These are phyloP conservation scores for Antitype chi DNA, from an alignment of 2,888 invertebrate species.

Conservation along the genomic window DNA sequence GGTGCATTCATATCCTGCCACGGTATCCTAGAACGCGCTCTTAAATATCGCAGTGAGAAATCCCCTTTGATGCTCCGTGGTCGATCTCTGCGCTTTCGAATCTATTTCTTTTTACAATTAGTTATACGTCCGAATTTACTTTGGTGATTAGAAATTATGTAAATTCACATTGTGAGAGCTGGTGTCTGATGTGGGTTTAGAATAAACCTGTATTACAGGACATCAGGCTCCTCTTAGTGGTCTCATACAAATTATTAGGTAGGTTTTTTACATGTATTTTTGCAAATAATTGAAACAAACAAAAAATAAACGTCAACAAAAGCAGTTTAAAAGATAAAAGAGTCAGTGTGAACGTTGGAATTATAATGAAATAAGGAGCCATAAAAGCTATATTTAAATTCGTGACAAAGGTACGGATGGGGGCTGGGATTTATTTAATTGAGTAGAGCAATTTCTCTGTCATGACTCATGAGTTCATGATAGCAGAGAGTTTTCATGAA, in stretches of 20 bases:
- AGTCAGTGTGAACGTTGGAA: neutral
- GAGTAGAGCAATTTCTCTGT: neutral
- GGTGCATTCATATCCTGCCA: neutral
- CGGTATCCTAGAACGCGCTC: neutral
- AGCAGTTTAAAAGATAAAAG: neutral
- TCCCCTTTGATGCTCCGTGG: neutral
- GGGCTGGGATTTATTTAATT: neutral
- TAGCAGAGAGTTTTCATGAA: no score
- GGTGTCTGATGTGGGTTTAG: neutral
- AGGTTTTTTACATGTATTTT: neutral
- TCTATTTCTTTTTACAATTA: neutral
- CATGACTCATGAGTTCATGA: neutral
- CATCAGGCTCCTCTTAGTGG: neutral
- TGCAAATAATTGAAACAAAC: neutral
- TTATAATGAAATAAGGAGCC: neutral
- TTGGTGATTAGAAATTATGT: neutral
- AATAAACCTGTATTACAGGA: neutral
- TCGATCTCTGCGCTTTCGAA: neutral
- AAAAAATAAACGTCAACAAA: neutral
- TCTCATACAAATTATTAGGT: neutral
- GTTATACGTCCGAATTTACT: neutral
- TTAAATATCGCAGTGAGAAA: neutral
- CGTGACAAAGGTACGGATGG: neutral
- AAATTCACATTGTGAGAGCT: neutral
- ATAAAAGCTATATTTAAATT: neutral